Percentiles rank a stretch among this genome's conserved stretches.
phyloP scores from a whole-genome alignment of 92 coral and sea anemone genomes.

The Pocillopora grandis region DNA sequence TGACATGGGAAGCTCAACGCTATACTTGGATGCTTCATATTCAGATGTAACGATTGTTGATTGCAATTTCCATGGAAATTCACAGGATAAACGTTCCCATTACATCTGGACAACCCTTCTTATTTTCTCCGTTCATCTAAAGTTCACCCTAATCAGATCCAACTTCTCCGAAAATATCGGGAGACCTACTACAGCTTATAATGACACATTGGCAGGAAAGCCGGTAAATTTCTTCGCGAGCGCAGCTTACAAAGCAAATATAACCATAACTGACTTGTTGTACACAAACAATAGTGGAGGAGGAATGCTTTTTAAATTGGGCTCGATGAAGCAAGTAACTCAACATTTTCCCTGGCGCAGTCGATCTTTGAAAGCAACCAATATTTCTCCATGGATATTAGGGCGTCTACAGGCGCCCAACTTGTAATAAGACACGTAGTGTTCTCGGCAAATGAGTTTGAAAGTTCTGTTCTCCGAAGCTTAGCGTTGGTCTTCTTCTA shows the following conservation, averaged over 20 bases:
- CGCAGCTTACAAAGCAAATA: neutral
- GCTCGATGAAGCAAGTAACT: neutral
- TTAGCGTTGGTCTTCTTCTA: neutral
- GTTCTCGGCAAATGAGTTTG: neutral
- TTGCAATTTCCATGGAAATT: neutral
- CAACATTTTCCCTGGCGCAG: neutral
- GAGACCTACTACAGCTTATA: neutral
- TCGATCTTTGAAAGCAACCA: neutral
- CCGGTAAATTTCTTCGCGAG: neutral
- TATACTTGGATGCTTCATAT: neutral
- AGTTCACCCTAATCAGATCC: neutral
- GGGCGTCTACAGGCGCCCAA: neutral
- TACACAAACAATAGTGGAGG: slow-evolving; percentile 21
- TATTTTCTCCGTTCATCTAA: neutral
- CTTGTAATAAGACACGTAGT: neutral
- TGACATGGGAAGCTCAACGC: neutral
- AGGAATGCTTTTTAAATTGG: slow-evolving; percentile 15
- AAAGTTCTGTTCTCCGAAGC: neutral
- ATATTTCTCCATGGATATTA: neutral
- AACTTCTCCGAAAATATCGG: slow-evolving; percentile 7
- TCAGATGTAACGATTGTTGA: slow-evolving; percentile 6
- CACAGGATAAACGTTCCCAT: neutral
- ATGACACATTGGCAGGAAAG: neutral
- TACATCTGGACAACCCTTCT: neutral
- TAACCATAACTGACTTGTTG: slow-evolving; percentile 1